Percentiles rank a stretch among this genome's conserved stretches.
Evolutionary conservation across 2,113 vertebrate genomes (phyloP).

Genomic region (Brevimyrus niger): DNA sequence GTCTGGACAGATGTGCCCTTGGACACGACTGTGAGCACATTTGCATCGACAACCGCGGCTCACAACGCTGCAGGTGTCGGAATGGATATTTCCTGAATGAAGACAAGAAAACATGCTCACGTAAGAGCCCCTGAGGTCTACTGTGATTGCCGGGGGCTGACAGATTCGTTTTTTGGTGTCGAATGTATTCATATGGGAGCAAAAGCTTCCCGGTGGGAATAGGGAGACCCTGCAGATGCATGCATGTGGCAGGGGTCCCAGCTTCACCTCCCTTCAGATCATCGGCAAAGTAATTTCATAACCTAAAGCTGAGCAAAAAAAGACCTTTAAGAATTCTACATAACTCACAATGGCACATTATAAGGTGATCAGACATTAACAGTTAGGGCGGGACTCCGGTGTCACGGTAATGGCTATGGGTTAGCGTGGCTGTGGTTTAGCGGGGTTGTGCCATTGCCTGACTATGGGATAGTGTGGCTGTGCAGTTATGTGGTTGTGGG

Average conservation of each 20-base stretch:
- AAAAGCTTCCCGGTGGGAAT: neutral
- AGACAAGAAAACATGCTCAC: constrained; percentile 70
- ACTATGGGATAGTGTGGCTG: no score
- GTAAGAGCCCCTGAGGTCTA: constrained; percentile 38
- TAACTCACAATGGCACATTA: neutral
- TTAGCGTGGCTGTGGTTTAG: no score
- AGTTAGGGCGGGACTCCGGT: neutral
- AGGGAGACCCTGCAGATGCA: neutral
- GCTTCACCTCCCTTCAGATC: neutral
- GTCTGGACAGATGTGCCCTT: constrained; percentile 57
- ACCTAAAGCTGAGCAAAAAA: neutral
- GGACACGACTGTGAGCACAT: constrained; percentile 69
- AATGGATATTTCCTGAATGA: constrained; percentile 64
- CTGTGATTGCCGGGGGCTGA: neutral
- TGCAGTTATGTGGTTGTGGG: no score
- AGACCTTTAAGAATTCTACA: neutral
- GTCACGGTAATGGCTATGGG: neutral
- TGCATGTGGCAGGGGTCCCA: neutral
- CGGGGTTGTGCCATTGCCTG: no score
- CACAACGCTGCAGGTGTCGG: constrained; percentile 61
- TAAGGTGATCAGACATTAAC: neutral
- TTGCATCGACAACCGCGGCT: constrained; percentile 56
- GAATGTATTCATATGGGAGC: neutral
- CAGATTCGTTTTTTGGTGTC: neutral
- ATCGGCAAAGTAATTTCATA: neutral